Evolutionary conservation across 2,888 invertebrate genomes (phyloP), one percentile per base, ranked within the genome.

Genomic region (Octodonta nipae): DNA sequence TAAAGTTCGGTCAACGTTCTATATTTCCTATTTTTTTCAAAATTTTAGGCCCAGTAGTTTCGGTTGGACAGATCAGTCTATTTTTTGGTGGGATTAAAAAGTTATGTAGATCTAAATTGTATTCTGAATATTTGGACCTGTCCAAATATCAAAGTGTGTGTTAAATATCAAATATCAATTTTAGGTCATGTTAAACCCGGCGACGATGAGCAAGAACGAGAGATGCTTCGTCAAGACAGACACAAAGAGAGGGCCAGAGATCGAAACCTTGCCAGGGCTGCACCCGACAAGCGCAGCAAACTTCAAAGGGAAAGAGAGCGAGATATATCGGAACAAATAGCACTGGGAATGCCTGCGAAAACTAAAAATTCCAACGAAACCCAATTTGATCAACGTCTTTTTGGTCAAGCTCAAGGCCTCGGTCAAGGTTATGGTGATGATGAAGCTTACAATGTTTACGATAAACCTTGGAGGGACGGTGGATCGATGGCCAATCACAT

Each of bases 321-420:
- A 3, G 98, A 98, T 54, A 92, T 98, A 36, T 93, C 92, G 5
- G 98, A 99, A 57, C 92, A 96, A 66, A 96, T 98, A 45, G 98
- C 98, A 0, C 70, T 98, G 8, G 95, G 95, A 0, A 64, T 95
- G 64, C 95, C 96, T 0, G 82, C 91, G 0, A 82, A 85, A 15
- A 32, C 33, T 7, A 22, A n/a, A 8, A 60, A 67, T 5, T 73
- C 71, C 4, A 79, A 78, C 0, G 93, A 92, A 51, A 75, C 78
- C 0, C 78, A 86, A 56, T 99, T 93, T 58, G 98, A 99, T 64
- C 91, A 93, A 57, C 67, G 98, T 16, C 66, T 98, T 8, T 96
- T 98, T 60, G 96, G 96, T 50, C 91, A 88, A 43, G 78, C 73
- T 32, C 84, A 85, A 51, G 88, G 88, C 30, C 82, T 98, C 78